A percentile compares a stretch with the other conserved stretches of the same genome.
phyloP scores from a whole-genome alignment of 2,113 vertebrate species.

The Rhineura floridana region DNA sequence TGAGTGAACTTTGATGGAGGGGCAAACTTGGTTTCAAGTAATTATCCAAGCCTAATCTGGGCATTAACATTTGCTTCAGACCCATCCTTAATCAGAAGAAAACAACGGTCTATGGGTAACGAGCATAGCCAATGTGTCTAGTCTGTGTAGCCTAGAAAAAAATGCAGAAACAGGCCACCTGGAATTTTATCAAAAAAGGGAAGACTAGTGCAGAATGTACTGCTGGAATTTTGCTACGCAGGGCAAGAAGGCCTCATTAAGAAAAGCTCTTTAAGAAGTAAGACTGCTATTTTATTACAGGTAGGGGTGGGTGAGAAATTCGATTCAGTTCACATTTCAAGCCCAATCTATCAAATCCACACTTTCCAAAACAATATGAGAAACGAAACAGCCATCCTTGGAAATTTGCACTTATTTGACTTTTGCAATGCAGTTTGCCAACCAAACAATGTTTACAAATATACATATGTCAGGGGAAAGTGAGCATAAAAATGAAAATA shows the following conservation, averaged over 20 bases:
- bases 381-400: too few species aligned
- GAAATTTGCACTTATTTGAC: too few species aligned
- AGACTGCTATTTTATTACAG: too few species aligned
- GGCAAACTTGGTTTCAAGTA: constrained; percentile 28
- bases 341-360: too few species aligned
- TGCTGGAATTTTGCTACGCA: background rate
- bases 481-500: too few species aligned
- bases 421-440: too few species aligned
- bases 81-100: constrained; percentile 7
- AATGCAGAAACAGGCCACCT: background rate
- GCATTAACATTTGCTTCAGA: constrained; percentile 28
- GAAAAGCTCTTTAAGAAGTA: background rate
- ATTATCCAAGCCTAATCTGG: constrained; percentile 36
- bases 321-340: too few species aligned
- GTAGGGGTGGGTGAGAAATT: too few species aligned
- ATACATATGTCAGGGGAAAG: too few species aligned
- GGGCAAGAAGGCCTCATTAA: too few species aligned
- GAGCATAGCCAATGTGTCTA: background rate
- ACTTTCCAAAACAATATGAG: too few species aligned
- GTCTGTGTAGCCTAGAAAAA: background rate
- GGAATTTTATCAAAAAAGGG: background rate
- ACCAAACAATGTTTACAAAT: too few species aligned
- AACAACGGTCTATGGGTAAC: constrained; percentile 13
- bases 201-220: background rate
- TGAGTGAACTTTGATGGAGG: constrained; percentile 31